phyloP scores from a whole-genome alignment of 2,113 vertebrate genomes.

The Nematolebias whitei region DNA sequence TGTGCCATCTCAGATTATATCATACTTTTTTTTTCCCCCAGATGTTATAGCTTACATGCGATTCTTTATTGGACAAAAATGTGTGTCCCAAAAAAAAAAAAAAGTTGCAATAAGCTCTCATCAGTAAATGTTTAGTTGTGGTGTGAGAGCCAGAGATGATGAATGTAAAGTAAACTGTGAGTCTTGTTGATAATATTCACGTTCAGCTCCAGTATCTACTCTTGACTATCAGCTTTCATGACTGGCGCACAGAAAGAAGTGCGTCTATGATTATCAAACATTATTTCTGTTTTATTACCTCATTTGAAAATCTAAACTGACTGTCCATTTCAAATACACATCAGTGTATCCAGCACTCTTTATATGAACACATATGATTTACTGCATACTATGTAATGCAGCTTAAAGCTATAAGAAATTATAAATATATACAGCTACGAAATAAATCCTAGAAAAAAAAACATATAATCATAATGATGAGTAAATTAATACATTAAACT shows the following conservation, averaged over 20 bases:
- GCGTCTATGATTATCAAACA: conserved; percentile 39
- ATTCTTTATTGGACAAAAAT: conserved; percentile 36
- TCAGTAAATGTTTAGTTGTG: conserved; percentile 51
- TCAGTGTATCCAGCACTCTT: conserved; percentile 24
- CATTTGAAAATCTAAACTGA: conserved; percentile 36
- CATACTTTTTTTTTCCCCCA: conserved; percentile 42
- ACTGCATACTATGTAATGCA: not conserved
- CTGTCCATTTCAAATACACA: conserved; percentile 29
- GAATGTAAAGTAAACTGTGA: conserved; percentile 70
- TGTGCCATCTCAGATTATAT: conserved; percentile 54
- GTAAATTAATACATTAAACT: not conserved
- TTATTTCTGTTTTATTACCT: conserved; percentile 53
- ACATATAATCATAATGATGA: not conserved
- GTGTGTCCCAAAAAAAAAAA: conserved; percentile 34
- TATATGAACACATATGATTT: conserved; percentile 34
- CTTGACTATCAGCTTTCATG: conserved; percentile 51
- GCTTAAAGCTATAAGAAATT: not conserved
- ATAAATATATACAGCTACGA: not conserved
- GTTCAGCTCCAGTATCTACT: conserved; percentile 54
- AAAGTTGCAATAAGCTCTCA: conserved; percentile 69
- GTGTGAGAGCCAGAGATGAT: conserved; percentile 62
- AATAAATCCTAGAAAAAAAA: not conserved
- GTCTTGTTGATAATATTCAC: conserved; percentile 62
- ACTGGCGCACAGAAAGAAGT: conserved; percentile 33
- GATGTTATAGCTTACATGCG: conserved; percentile 27